A percentile compares a stretch with the other conserved stretches of the same genome.
These are phyloP conservation scores for Trichonephila inaurata DNA, from an alignment of 1,140 invertebrate genomes.

Conservation along the genomic window DNA sequence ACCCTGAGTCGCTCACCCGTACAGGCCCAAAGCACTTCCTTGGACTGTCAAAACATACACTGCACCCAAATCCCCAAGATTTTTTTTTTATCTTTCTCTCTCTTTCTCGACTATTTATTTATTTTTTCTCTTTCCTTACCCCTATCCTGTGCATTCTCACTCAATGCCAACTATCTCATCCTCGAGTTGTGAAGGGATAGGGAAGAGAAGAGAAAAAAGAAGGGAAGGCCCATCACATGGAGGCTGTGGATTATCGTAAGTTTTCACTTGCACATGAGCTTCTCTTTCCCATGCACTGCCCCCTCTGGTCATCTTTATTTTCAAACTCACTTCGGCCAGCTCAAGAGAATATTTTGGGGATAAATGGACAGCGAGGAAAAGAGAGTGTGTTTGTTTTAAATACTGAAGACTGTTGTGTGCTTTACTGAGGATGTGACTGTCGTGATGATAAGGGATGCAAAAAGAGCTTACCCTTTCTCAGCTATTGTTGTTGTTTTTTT, in stretches of 20 bases:
- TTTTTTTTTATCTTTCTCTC: constrained; percentile 48
- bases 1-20: constrained; percentile 67
- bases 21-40: constrained; percentile 74
- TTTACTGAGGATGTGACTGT: neutral
- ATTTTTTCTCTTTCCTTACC: constrained; percentile 61
- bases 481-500: no score
- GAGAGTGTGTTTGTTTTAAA: neutral
- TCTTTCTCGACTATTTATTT: constrained; percentile 44
- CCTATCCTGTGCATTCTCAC: constrained; percentile 51
- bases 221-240: neutral
- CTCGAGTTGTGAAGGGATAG: constrained; percentile 32
- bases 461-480: no score
- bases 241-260: constrained; percentile 26
- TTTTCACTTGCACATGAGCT: constrained; percentile 32
- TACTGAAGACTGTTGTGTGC: neutral
- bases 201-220: neutral
- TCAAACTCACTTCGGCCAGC: constrained; percentile 1
- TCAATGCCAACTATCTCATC: constrained; percentile 29
- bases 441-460: neutral
- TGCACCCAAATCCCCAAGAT: constrained; percentile 65
- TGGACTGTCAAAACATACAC: constrained; percentile 75
- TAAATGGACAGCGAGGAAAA: neutral
- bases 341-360: neutral
- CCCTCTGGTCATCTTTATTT: constrained; percentile 20
- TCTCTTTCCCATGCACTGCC: neutral